A percentile compares a stretch with the other conserved stretches of the same genome.
phyloP scores from a whole-genome alignment of 2,113 vertebrate genomes.

The Chaetorhynchus papuensis region DNA sequence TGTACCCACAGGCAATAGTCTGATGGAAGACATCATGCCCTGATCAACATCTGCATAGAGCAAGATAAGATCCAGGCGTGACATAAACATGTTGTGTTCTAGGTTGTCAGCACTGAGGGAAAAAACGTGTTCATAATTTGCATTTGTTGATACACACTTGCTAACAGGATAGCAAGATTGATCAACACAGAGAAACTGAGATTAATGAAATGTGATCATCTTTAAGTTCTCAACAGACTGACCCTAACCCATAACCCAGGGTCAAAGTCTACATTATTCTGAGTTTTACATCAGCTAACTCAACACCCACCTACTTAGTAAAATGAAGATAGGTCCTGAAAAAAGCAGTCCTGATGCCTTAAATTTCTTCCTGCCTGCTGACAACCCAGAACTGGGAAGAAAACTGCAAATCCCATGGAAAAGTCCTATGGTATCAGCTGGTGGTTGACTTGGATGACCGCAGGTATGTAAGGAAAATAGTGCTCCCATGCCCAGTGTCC shows the following conservation, averaged over 20 bases:
- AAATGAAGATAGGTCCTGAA: neutral
- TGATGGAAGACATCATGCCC: neutral
- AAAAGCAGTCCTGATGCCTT: neutral
- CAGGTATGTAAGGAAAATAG: fast-evolving
- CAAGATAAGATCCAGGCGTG: neutral
- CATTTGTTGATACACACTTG: neutral
- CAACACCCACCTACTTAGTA: neutral
- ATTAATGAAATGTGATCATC: neutral
- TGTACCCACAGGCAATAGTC: neutral
- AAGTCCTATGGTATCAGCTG: neutral
- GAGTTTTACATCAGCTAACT: neutral
- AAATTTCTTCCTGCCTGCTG: neutral
- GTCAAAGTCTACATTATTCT: neutral
- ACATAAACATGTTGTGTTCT: neutral
- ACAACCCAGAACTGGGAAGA: neutral
- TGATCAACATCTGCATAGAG: neutral
- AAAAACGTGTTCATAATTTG: neutral
- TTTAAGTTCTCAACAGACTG: neutral
- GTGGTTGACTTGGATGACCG: neutral
- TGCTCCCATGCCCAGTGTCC: neutral
- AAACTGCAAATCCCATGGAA: neutral
- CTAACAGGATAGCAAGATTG: neutral
- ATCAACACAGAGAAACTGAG: neutral
- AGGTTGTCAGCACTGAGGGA: neutral
- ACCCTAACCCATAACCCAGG: neutral